Evolutionary conservation across 2,113 vertebrate species (phyloP).

Genomic region (Tylochromis polylepis): DNA sequence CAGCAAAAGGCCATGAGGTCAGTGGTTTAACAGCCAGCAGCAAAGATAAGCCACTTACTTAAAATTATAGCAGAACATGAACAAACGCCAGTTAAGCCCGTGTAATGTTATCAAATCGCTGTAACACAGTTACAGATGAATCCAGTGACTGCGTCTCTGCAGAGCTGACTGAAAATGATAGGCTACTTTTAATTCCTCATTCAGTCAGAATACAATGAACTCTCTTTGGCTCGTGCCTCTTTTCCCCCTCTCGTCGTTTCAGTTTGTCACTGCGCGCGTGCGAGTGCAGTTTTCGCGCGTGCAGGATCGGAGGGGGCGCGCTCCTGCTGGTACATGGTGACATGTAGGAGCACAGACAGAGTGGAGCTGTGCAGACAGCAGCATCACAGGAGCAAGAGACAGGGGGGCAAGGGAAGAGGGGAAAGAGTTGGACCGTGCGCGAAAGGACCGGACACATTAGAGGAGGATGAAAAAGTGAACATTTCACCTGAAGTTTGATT

Average conservation of each 20-base stretch:
- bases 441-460: background rate
- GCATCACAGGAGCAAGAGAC: background rate
- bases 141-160: background rate
- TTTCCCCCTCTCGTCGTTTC: background rate
- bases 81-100: background rate
- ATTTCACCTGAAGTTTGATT: conserved; percentile 25
- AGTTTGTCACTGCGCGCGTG: background rate
- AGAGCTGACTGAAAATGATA: background rate
- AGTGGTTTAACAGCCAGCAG: background rate
- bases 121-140: background rate
- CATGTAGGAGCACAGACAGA: background rate
- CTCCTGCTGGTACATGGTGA: background rate
- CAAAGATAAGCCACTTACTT: background rate
- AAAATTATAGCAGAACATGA: background rate
- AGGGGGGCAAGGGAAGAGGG: background rate
- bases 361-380: background rate
- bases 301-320: background rate
- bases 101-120: background rate
- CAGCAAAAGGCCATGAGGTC: background rate
- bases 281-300: background rate
- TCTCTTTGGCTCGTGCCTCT: background rate
- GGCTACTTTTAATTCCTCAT: background rate
- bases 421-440: background rate
- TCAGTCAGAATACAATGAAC: background rate
- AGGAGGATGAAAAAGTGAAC: conserved; percentile 31